Evolutionary conservation across 2,113 vertebrate genomes (phyloP), one percentile per base, ranked within the genome.

Genomic region (Phylloscopus trochilus): DNA sequence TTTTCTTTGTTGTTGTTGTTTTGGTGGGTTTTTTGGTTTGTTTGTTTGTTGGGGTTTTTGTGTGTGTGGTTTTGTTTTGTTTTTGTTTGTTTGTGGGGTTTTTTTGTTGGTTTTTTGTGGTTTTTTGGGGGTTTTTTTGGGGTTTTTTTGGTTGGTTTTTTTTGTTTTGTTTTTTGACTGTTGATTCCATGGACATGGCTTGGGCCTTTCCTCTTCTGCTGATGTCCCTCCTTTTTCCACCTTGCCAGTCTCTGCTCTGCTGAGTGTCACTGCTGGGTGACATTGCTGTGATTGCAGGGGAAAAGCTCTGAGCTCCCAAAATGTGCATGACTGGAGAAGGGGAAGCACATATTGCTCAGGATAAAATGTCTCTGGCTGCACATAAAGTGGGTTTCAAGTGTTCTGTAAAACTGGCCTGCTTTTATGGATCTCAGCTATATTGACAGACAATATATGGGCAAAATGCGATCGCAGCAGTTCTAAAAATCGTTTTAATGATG

Each of bases 401-500:
- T 55, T 87, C 66, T 76, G 58, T 73, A 75, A 58, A 77, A 56
- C 46, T 66, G 55, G 63, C 22, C 63, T n/a, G 20, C 15, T 94
- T 95, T 95, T 83, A 77, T 90, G 87, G 15, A 67, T 74, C 87
- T 85, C 82, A 15, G 87, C 37, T 93, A 6, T 41, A 80, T 70
- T 63, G 90, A 86, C 79, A 80, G 90, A 86, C 43, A 81, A 88
- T 90, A 68, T 60, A 80, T 19, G n/a, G 72, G 90, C 72, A 83
- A 93, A 95, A 86, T 27, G 59, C 28, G 20, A 77, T 44, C 7
- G 44, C 85, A 85, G 75, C 75, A 77, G 35, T 78, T 89, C 63
- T 91, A 52, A 90, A 91, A 94, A 83, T 78, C 64, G 1, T 60
- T 96, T 88, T 88, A 91, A 93, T 92, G 90, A 74, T 70, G 60